Evolutionary conservation across 2,888 invertebrate genomes (phyloP).

Genomic region (Drosophila lacicola): DNA sequence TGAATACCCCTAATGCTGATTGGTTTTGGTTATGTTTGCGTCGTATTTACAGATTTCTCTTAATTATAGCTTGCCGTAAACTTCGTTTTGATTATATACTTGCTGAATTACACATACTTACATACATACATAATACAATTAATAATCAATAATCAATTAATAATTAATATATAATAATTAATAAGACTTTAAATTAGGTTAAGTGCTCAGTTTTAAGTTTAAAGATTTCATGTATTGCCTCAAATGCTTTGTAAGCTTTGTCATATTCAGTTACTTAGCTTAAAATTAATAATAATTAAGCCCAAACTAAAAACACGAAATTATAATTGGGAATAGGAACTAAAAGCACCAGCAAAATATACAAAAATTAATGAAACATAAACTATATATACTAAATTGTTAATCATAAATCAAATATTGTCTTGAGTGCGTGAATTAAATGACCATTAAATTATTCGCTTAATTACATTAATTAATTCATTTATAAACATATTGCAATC

Average conservation of each 20-base stretch:
- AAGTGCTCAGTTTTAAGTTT: slow-evolving; percentile 23
- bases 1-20: slow-evolving; percentile 61
- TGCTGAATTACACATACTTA: slow-evolving; percentile 42
- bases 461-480: slow-evolving; percentile 23
- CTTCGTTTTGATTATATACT: slow-evolving; percentile 58
- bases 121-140: slow-evolving; percentile 44
- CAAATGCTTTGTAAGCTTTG: slow-evolving; percentile 80
- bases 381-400: slow-evolving; percentile 18
- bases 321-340: slow-evolving; percentile 69
- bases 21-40: slow-evolving; percentile 56
- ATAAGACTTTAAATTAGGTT: slow-evolving; percentile 28
- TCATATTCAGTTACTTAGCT: slow-evolving; percentile 69
- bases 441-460: slow-evolving; percentile 13
- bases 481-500: slow-evolving; percentile 71
- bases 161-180: slow-evolving; percentile 14
- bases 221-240: slow-evolving; percentile 69
- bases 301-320: slow-evolving; percentile 48
- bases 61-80: slow-evolving; percentile 22
- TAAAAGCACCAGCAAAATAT: slow-evolving; percentile 79
- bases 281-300: slow-evolving; percentile 49
- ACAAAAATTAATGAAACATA: slow-evolving; percentile 29
- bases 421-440: slow-evolving; percentile 41
- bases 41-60: slow-evolving; percentile 62
- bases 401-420: slow-evolving; percentile 50
- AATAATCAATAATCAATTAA: slow-evolving; percentile 15